Conservation (phyloP, 2,113 vertebrate species). For the Lepisosteus osseus region DNA sequence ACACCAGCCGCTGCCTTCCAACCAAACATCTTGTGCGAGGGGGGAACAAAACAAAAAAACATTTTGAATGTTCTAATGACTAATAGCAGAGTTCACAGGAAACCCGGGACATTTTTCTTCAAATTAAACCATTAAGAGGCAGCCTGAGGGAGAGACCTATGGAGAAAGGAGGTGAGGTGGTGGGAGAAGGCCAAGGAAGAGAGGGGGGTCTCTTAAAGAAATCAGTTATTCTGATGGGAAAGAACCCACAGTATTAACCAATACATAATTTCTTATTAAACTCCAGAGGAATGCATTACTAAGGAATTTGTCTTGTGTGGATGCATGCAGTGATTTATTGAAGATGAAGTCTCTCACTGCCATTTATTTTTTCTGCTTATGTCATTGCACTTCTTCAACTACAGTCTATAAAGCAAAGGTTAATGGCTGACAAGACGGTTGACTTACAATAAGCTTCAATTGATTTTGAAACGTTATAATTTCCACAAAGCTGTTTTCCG, state of each 20-base stretch:
- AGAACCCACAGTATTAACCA: constrained; percentile 46
- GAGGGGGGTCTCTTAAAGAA: constrained; percentile 49
- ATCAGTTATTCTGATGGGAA: constrained; percentile 8
- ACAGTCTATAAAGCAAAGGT: too few relatives aligned
- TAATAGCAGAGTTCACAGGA: constrained; percentile 94
- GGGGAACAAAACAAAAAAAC: constrained; percentile 57
- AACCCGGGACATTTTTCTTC: constrained; percentile 93
- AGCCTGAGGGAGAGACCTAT: constrained; percentile 14
- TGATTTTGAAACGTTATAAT: too few relatives aligned
- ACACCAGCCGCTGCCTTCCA: constrained; percentile 38
- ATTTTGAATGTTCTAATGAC: constrained; percentile 82
- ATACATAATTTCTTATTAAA: constrained; percentile 50
- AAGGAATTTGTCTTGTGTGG: constrained; percentile 56
- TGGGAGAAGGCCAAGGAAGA: constrained; percentile 4
- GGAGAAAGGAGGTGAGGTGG: constrained; percentile 5
- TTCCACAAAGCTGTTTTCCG: too few relatives aligned
- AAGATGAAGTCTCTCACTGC: constrained; percentile 29
- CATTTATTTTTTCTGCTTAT: too few relatives aligned
- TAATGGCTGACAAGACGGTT: too few relatives aligned
- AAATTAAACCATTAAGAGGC: constrained; percentile 91
- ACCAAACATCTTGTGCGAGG: constrained; percentile 39
- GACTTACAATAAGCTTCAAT: too few relatives aligned
- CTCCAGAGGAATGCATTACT: constrained; percentile 53
- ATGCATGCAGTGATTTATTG: constrained; percentile 63
- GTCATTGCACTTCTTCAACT: too few relatives aligned